Evolutionary conservation across 2,797 vertebrate genomes (phyloP).

Genomic region (Gallinago stenura): DNA sequence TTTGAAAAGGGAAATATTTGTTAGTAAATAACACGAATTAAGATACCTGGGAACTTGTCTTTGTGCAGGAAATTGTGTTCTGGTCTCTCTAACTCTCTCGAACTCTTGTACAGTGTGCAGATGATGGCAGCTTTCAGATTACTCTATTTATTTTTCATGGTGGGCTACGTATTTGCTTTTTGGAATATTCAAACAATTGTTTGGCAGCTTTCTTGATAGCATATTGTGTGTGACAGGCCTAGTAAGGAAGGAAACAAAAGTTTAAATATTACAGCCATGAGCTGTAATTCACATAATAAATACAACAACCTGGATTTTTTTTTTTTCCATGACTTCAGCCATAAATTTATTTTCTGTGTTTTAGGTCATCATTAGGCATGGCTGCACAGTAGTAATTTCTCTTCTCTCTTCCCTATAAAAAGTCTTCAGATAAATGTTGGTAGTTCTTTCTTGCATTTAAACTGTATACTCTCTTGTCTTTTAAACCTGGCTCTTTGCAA

Average conservation of each 20-base stretch:
- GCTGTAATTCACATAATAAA: background rate
- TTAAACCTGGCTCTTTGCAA: background rate
- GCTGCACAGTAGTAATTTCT: background rate
- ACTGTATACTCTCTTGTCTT: background rate
- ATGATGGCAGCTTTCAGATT: background rate
- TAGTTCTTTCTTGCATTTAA: background rate
- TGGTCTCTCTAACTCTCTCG: background rate
- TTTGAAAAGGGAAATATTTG: background rate
- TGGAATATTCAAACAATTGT: background rate
- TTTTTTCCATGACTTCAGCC: background rate
- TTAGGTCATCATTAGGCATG: background rate
- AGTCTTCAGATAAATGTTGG: background rate
- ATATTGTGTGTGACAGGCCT: slow-evolving; percentile 21
- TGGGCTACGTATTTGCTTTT: background rate
- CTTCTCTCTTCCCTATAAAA: background rate
- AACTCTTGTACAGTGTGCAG: background rate
- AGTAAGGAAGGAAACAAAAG: slow-evolving; percentile 3
- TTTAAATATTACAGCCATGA: background rate
- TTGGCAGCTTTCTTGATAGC: slow-evolving; percentile 23
- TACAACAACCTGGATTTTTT: background rate
- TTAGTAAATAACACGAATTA: background rate
- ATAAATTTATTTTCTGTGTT: background rate
- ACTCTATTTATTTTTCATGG: background rate
- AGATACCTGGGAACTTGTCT: background rate
- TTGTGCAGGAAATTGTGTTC: background rate